Percentiles rank a stretch among this genome's conserved stretches.
These are phyloP conservation scores for Heteropelma amictum DNA, from an alignment of 2,888 invertebrate species.

Conservation along the genomic window DNA sequence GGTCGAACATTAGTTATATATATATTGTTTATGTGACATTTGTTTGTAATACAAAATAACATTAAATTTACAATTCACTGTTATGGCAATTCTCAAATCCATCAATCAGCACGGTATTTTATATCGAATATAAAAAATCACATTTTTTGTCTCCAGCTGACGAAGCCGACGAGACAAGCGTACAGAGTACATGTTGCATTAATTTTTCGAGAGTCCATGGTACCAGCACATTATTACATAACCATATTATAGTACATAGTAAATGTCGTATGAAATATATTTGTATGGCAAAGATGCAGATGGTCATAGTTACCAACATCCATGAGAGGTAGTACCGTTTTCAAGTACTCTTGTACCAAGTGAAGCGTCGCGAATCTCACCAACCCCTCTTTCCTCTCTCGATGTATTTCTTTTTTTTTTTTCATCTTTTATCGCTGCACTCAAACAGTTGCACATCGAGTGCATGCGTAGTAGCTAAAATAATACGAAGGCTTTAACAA, in stretches of 20 bases:
- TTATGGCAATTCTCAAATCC: too few species aligned
- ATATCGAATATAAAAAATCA: not conserved
- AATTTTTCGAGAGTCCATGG: constrained; percentile 21
- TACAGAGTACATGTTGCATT: not conserved
- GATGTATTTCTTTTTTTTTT: constrained; percentile 6
- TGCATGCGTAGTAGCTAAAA: constrained; percentile 61
- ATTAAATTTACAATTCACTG: too few species aligned
- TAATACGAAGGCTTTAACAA: constrained; percentile 64
- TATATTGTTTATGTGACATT: too few species aligned
- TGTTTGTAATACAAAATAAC: too few species aligned
- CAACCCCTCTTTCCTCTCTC: not conserved
- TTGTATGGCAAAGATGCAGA: constrained; percentile 64
- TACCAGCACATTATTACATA: constrained; percentile 15
- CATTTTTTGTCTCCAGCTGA: not conserved
- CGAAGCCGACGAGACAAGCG: constrained; percentile 32
- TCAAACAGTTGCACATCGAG: constrained; percentile 68
- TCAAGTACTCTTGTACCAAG: constrained; percentile 71
- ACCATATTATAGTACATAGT: not conserved
- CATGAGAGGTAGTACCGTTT: constrained; percentile 30
- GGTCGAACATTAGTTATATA: too few species aligned
- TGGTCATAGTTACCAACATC: constrained; percentile 63
- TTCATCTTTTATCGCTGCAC: constrained; percentile 48
- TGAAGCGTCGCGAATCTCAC: constrained; percentile 64
- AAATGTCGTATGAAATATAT: not conserved
- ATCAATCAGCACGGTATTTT: too few species aligned